A percentile compares a stretch with the other conserved stretches of the same genome.
These are phyloP conservation scores for Microtus montanus DNA, from an alignment of 2,113 vertebrate genomes.

Conservation along the genomic window DNA sequence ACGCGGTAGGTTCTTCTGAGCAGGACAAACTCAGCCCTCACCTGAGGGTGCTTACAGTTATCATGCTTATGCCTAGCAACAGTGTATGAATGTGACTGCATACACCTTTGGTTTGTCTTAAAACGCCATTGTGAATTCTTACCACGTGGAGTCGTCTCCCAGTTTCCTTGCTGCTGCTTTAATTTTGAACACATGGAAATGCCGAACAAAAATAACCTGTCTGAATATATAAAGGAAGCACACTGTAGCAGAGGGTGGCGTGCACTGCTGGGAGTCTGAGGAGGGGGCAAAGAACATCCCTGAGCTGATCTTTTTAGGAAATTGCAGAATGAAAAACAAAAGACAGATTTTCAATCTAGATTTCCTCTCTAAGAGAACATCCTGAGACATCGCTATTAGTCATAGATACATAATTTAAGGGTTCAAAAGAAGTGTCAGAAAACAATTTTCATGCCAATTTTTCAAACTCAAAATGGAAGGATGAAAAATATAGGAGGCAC, in stretches of 20 bases:
- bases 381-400: conserved; percentile 79
- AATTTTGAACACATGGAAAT: conserved; percentile 12
- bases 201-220: conserved; percentile 28
- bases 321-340: conserved; percentile 76
- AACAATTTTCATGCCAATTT: conserved; percentile 82
- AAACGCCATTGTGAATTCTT: not conserved
- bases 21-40: not conserved
- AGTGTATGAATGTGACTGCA: not conserved
- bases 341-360: conserved; percentile 77
- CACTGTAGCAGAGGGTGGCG: not conserved
- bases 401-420: conserved; percentile 82
- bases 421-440: conserved; percentile 82
- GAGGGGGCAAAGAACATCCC: conserved; percentile 15
- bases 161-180: conserved; percentile 17
- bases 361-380: conserved; percentile 76
- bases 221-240: not conserved
- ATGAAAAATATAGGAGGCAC: conserved; percentile 69
- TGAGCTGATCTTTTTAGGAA: conserved; percentile 71
- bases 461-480: conserved; percentile 77
- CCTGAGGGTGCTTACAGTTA: not conserved
- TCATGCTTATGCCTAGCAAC: not conserved
- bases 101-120: conserved; percentile 12
- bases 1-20: too few species aligned
- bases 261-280: not conserved
- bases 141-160: not conserved